Base-by-base conservation (phyloP, 2,113 vertebrate species). In the Hippoglossus stenolepis region DNA sequence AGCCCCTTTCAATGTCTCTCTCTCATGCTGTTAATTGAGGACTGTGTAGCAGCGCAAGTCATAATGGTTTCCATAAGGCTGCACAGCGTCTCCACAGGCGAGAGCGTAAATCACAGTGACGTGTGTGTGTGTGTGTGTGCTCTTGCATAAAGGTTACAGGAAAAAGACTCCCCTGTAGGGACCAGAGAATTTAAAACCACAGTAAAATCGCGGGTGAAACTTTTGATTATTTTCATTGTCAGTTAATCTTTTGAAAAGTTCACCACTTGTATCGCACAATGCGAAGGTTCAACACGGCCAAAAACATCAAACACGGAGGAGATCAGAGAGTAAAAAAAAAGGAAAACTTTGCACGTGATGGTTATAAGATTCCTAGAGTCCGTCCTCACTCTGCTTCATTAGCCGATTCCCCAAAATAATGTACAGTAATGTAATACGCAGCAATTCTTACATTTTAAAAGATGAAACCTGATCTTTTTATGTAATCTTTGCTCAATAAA, bases 21-120 rank as follows among this genome's bases (percentile, higher is more conserved):
- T 80, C 83, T 80, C 81, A 72, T 65, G 88, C 89, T 85, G 79
- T 88, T 91, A 92, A 93, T 91, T 82, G 82, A 89, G 77, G 75
- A 68, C 86, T 80, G 74, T 91, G 91, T 90, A 89, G 91, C 87
- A 85, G 84, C 80, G 73, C 65, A 79, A 77, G 64, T 61, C 75
- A 62, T 93, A 94, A 93, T 92, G 84, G 86, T 88, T 93, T 93
- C 93, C 93, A 93, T 91, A 87, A 85, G 91, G 85, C 79, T 67
- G 35, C 82, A 79, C 73, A 60, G 79, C 65, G 64, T 78, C 77
- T 75, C 75, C 23, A 26, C 72, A 38, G 66, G 56, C 60, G 20
- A 65, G 74, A 87, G 79, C 69, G 77, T 93, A 92, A 92, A 94
- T 91, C 88, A 90, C 62, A 72, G 53, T 84, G 67, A 79, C 72